Base-by-base conservation (phyloP, 1,140 invertebrate species). In the Drosophila repletoides region DNA sequence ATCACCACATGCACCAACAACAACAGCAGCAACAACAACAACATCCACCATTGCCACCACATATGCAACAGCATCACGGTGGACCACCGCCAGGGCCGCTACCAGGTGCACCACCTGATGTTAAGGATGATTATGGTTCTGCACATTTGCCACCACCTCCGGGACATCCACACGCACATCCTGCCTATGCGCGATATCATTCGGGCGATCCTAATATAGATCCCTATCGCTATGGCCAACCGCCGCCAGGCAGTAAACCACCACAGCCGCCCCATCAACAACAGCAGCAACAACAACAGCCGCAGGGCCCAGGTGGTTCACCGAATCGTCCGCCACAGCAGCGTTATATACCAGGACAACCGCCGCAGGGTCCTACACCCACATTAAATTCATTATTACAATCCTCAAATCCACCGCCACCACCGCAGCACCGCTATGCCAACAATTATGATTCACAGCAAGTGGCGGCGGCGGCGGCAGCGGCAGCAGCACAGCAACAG, bases 351-450 rank as follows among this genome's bases (percentile, higher is more conserved):
- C 88, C 88, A 9, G 89, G 89, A n/a, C 89, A 90, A 40, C 88
- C 89, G 33, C 94, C 95, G 48, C 94, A 95, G 59, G 95, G 96
- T 40, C 96, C 96, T 10, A 98, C 97, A 34, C 97, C 97, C 38
- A 98, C 97, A 21, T 92, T 98, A 53, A 98, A 98, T 91, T 96
- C 97, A 79, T 91, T 98, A 74, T 92, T 97, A 28, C 96, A 97
- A 91, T 94, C 95, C 24, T 95, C 95, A 64, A 93, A 94, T 88
- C 92, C 92, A 65, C 92, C 92, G 60, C 93, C 91, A 67, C 90
- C 64, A 67, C 91, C 89, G 59, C 90, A 87, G 72, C 90, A 84
- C 84, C 91, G 74, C 69, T 91, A 79, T 80, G 87, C 74, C 14
- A 90, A 90, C 46, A 89, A 77, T 52, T 90, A 90, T 43, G 89